A percentile compares a stretch with the other conserved stretches of the same genome.
Evolutionary conservation across 1,140 invertebrate species (phyloP).

Genomic region (Lucilia cuprina): DNA sequence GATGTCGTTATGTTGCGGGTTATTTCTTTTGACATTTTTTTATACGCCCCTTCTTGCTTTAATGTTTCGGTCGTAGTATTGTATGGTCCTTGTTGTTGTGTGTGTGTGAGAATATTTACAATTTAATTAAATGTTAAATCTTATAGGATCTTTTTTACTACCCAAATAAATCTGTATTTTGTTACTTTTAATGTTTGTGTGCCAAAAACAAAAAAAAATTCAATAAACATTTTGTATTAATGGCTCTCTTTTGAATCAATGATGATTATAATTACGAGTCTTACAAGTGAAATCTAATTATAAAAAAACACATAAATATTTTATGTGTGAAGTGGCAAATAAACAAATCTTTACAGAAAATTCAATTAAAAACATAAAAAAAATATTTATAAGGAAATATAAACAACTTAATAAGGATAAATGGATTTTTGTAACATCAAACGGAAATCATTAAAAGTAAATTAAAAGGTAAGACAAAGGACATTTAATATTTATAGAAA

Average conservation of each 20-base stretch:
- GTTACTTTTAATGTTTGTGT: not conserved
- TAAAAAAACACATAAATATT: not conserved
- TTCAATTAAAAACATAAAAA: not conserved
- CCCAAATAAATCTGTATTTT: not conserved
- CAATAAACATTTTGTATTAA: not conserved
- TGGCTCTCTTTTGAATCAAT: not conserved
- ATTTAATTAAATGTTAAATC: slow-evolving; percentile 26
- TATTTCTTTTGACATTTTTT: not conserved
- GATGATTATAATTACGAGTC: not conserved
- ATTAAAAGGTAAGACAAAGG: not conserved
- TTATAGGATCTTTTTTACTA: not conserved
- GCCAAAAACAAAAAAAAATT: not conserved
- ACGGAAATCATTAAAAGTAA: not conserved
- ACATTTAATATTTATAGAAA: not conserved
- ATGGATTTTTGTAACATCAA: not conserved
- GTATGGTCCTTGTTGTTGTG: not conserved
- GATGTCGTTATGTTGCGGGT: not conserved
- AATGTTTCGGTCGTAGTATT: not conserved
- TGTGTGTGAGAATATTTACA: slow-evolving; percentile 5
- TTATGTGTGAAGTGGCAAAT: not conserved
- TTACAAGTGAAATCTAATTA: not conserved
- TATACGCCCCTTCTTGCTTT: too few relatives aligned
- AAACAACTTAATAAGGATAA: not conserved
- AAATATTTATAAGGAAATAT: not conserved
- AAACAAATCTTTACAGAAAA: not conserved